Evolutionary conservation across 2,888 invertebrate species (phyloP).

Genomic region (Tinea pellionella): DNA sequence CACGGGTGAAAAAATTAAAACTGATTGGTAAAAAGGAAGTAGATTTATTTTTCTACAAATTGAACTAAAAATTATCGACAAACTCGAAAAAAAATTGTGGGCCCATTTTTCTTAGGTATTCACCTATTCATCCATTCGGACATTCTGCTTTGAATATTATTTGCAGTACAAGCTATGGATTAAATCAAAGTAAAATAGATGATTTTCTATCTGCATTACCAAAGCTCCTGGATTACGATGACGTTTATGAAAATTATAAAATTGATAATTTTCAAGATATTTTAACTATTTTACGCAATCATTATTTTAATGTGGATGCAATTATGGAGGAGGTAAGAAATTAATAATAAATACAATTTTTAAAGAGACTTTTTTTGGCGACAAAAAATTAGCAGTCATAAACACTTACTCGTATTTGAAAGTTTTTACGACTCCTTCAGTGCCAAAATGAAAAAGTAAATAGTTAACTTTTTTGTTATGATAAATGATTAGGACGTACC

Average conservation of each 20-base stretch:
- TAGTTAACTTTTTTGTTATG: no score
- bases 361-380: no score
- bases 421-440: no score
- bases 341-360: no score
- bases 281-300: conserved; percentile 35
- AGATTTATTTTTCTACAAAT: no score
- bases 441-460: neutral
- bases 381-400: no score
- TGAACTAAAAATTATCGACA: no score
- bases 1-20: no score
- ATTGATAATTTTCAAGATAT: conserved; percentile 30
- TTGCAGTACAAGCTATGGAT: neutral
- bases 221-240: neutral
- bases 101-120: neutral
- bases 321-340: conserved; percentile 54
- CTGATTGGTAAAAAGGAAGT: no score
- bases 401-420: no score
- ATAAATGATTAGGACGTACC: no score
- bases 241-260: conserved; percentile 9
- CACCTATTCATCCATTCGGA: neutral
- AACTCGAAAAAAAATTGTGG: no score
- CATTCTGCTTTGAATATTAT: neutral
- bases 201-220: neutral
- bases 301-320: conserved; percentile 46
- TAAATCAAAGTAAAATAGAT: neutral